These are phyloP conservation scores for Limosa lapponica DNA, from an alignment of 2,797 vertebrate species.

Conservation along the genomic window DNA sequence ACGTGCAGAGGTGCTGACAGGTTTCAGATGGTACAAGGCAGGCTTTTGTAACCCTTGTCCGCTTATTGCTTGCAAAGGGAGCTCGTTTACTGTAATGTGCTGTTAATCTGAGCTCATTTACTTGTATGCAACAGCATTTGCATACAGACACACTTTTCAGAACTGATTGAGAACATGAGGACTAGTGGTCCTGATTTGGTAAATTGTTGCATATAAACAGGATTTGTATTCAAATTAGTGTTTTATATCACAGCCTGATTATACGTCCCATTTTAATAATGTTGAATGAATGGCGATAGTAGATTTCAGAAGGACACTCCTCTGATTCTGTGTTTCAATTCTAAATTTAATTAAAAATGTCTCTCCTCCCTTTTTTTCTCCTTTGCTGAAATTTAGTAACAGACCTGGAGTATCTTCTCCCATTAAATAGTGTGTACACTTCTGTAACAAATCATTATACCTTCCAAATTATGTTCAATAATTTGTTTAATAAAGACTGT, in stretches of 20 bases:
- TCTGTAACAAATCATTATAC: not conserved
- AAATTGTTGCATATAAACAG: constrained; percentile 38
- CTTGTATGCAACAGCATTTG: not conserved
- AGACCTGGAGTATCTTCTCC: not conserved
- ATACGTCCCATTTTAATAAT: constrained; percentile 30
- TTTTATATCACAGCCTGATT: constrained; percentile 20
- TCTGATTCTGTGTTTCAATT: not conserved
- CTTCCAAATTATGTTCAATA: not conserved
- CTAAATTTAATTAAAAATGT: constrained; percentile 28
- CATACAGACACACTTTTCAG: constrained; percentile 30
- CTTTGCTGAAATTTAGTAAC: not conserved
- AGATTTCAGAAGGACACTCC: not conserved
- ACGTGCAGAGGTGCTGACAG: constrained; percentile 37
- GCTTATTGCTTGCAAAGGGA: constrained; percentile 16
- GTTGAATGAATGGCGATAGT: not conserved
- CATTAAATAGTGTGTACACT: not conserved
- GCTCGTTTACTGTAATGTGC: not conserved
- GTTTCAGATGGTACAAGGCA: constrained; percentile 30
- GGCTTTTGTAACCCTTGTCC: constrained; percentile 15
- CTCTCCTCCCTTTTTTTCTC: not conserved
- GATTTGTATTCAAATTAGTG: constrained; percentile 30
- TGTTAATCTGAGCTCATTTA: constrained; percentile 57
- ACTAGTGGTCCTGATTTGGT: constrained; percentile 13
- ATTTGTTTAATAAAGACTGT: not conserved
- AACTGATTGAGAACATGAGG: not conserved